Conservation (phyloP, 2,888 invertebrate genomes). For the Zygaena filipendulae region DNA sequence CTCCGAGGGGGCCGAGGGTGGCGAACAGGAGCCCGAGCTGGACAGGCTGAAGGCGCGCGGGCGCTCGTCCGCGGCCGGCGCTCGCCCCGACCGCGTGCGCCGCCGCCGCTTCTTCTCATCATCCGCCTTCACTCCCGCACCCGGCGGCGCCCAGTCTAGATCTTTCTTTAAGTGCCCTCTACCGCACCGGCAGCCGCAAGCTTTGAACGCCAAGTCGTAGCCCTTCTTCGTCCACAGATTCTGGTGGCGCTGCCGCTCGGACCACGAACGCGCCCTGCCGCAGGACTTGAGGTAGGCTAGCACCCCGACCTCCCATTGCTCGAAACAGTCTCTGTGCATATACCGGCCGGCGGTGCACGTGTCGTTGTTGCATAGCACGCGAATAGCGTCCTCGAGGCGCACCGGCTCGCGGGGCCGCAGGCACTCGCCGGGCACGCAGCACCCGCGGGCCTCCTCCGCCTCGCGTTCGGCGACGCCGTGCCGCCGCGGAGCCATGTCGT, state of each 20-base stretch:
- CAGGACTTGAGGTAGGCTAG: slow-evolving; percentile 90
- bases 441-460: slow-evolving; percentile 69
- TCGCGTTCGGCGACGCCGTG: slow-evolving; percentile 60
- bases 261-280: slow-evolving; percentile 94
- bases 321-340: slow-evolving; percentile 97
- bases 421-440: slow-evolving; percentile 89
- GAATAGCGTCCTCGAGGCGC: slow-evolving; percentile 80
- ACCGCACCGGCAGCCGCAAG: slow-evolving; percentile 94
- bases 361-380: slow-evolving; percentile 95
- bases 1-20: slow-evolving; percentile 83
- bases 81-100: slow-evolving; percentile 42
- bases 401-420: slow-evolving; percentile 75
- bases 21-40: slow-evolving; percentile 83
- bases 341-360: slow-evolving; percentile 87
- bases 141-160: slow-evolving; percentile 88
- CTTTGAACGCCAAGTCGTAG: slow-evolving; percentile 95
- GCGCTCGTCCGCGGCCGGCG: slow-evolving; percentile 60
- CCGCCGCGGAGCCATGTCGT: slow-evolving; percentile 61
- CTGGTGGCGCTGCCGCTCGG: slow-evolving; percentile 92
- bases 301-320: slow-evolving; percentile 92
- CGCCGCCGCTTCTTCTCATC: slow-evolving; percentile 58
- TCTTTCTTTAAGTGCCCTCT: slow-evolving; percentile 95
- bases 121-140: slow-evolving; percentile 63
- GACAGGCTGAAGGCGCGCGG: slow-evolving; percentile 81
- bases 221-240: slow-evolving; percentile 99